Evolutionary conservation across 2,888 invertebrate genomes (phyloP), one percentile per base, ranked within the genome.

Genomic region (Emmelina monodactyla): DNA sequence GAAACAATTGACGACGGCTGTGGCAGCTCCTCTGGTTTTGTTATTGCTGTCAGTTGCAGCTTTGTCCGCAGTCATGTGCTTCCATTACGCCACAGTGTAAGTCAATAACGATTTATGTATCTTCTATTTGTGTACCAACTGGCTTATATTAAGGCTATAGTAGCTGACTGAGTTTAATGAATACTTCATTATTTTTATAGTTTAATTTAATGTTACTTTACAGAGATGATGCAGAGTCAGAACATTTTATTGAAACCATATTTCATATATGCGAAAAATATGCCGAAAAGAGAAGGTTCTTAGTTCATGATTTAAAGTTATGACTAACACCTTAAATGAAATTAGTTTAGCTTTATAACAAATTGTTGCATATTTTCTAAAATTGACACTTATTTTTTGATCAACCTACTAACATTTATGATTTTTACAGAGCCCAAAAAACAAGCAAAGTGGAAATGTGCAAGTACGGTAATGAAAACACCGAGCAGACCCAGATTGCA

Each of bases 1-100:
- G 7, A 80, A 84, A 38, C 89, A 91, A 54, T 73, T 90, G 44
- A 80, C 85, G 0, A 84, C 88, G 2, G 87, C 89, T 0, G 83
- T 91, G 37, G 82, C 89, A 9, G 82, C 88, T 10, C 91, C 92
- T 0, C 73, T 87, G 43, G 60, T 87, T 35, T 70, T 91, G 30
- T 76, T 92, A 55, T 63, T 89, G 30, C 56, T 89, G 12, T 66
- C 90, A 1, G 81, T 87, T 1, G 81, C 87, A 2, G 75, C 88
- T 5, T 60, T 92, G 2, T 88, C 90, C 0, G 83, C 88, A 2
- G 85, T 89, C 1, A 71, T 92, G 9, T 92, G 91, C 61, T 86
- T 91, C 45, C 86, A 89, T 46, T 87, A 89, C 51, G 88, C 88
- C 44, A 86, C 88, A 55, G 79, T 88, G 91, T 91, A 65, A 89